Evolutionary conservation across 2,113 vertebrate species (phyloP), one percentile per base, ranked within the genome.

Genomic region (Chitala chitala): DNA sequence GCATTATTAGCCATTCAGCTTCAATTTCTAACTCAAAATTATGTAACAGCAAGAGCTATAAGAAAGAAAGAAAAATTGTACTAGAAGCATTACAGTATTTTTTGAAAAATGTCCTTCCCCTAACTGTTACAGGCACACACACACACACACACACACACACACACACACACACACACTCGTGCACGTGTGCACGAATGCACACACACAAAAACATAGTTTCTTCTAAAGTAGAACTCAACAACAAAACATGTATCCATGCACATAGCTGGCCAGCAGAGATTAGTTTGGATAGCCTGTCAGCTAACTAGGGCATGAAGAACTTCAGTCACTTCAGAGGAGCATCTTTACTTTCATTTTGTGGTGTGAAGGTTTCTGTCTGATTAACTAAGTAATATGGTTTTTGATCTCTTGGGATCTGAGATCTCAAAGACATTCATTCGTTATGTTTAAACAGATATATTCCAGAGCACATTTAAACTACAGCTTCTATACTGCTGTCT

Each of bases 271-370:
- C 64, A 68, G 22, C 22, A 38, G 20, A 68, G 64, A 26, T 15
- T 68, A 38, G 17, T 33, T 66, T 68, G 4, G 40, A 12, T 46
- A 48, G n/a, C 64, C 29, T 46, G n/a, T 68, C 22, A 46, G n/a
- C 42, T 68, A 68, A 68, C 33, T 36, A 63, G 31, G 59, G 59
- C 59, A 63, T 17, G 9, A 63, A n/a, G 20, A 42, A 44, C 22
- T 1, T 10, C 22, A 44, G 42, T 48, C 2, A 9, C 42, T 46
- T 68, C 42, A 48, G 22, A 46, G 64, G 13, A 7, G 15, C 40
- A 17, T 12, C 15, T 22, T n/a, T 48, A 29, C 64, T 68, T 48
- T 68, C 42, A 48, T 5, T 68, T 22, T 33, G 22, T 7, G 22
- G 46, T 24, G 64, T 26, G 42, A 26, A 31, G 42, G 38, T 29